Base-by-base conservation (phyloP, 2,113 vertebrate genomes). In the Urocitellus parryii region DNA sequence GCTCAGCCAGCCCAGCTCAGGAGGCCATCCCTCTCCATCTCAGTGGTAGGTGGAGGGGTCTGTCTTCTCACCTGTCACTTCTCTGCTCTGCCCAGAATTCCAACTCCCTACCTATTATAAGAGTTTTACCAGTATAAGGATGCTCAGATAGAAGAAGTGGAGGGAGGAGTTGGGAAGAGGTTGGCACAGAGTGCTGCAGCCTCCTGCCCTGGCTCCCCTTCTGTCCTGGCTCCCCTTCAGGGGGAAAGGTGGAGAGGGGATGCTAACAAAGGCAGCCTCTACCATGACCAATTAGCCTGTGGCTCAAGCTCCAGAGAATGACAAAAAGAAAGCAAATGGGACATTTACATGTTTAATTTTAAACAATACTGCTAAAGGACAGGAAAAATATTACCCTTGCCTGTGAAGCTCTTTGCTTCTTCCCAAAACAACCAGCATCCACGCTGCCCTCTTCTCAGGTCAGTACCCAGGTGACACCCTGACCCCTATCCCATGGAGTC, bases 391-490 rank as follows among this genome's bases (percentile, higher is more conserved):
- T n/a, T 51, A 24, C 37, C 72, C 73, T 77, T 80, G n/a, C 80
- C 37, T 25, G 2, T n/a, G 27, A 95, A 73, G 48, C 9, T 88
- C 29, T 68, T 74, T 32, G 17, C 18, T 12, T 76, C 58, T 37
- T 83, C 48, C 42, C 61, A 42, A n/a, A 65, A 39, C 17, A 74
- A 70, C 51, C 22, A 34, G 61, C 45, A 51, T 13, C 37, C 20
- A 51, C 51, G 80, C 3, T 29, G 25, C 5, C 82, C 16, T 4
- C 12, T 34, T 42, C 61, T 58, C n/a, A 17, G 51, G 22, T n/a
- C 51, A 1, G 73, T 5, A 20, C 53, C 22, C 1, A 2, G 0
- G 0, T 20, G 53, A 1, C 24, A 51, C 45, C 77, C 51, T 37
- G 89, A 48, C 74, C 56, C 63, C 9, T 4, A 32, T 63, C 53